Conservation (phyloP, 2,888 invertebrate species). For the Rhodophaea formosa region DNA sequence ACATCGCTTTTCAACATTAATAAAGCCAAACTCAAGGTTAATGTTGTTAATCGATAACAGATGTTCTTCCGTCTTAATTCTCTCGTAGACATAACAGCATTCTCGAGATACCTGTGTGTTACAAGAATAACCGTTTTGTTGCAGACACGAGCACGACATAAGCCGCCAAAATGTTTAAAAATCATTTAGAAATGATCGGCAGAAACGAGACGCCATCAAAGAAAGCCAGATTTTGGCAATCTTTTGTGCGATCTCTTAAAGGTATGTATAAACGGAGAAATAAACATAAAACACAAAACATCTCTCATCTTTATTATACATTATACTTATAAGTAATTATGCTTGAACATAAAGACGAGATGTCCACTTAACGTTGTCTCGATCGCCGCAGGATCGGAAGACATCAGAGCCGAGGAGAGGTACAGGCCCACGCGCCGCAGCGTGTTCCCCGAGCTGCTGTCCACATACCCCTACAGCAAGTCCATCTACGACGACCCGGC, state of each 20-base stretch:
- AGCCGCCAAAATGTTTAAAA: slow-evolving; percentile 92
- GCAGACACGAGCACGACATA: slow-evolving; percentile 89
- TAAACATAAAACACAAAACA: neutral
- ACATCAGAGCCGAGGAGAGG: slow-evolving; percentile 93
- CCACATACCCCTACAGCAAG: slow-evolving; percentile 89
- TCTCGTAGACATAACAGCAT: neutral
- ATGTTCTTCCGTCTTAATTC: neutral
- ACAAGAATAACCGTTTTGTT: slow-evolving; percentile 44
- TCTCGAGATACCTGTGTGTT: slow-evolving; percentile 13
- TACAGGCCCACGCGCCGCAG: slow-evolving; percentile 86
- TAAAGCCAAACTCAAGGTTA: slow-evolving; percentile 54
- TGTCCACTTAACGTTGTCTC: neutral
- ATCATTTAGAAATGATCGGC: slow-evolving; percentile 96
- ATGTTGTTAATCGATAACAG: slow-evolving; percentile 26
- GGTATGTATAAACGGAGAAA: slow-evolving; percentile 79
- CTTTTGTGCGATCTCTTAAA: slow-evolving; percentile 95
- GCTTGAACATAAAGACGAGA: neutral
- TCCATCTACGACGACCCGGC: slow-evolving; percentile 93
- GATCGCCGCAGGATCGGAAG: slow-evolving; percentile 87
- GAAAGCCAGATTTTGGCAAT: slow-evolving; percentile 97
- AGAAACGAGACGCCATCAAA: slow-evolving; percentile 95
- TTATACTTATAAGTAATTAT: neutral
- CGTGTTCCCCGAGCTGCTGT: slow-evolving; percentile 87
- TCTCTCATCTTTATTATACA: neutral
- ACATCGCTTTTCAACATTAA: slow-evolving; percentile 46